A percentile compares a stretch with the other conserved stretches of the same genome.
phyloP scores from a whole-genome alignment of 2,888 invertebrate genomes.

The Tetramorium bicarinatum region DNA sequence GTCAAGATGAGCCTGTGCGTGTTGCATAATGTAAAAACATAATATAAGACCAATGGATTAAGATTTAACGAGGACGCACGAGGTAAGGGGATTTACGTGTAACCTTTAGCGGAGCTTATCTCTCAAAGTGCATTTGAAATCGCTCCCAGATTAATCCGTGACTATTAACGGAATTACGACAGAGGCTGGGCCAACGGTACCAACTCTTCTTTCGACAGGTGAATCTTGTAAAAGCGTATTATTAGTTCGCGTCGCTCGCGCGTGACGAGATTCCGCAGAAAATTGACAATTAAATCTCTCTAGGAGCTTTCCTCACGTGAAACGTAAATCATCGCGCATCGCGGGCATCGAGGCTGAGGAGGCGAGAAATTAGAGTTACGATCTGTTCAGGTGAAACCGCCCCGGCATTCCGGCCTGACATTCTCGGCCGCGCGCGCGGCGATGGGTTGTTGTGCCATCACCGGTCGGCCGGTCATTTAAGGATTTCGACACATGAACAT shows the following conservation, averaged over 20 bases:
- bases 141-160: constrained; percentile 28
- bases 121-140: constrained; percentile 61
- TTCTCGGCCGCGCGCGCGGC: constrained; percentile 63
- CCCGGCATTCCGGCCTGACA: constrained; percentile 66
- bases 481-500: constrained; percentile 67
- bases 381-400: constrained; percentile 61
- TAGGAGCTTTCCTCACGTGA: background rate
- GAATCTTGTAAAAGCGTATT: background rate
- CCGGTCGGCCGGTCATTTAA: constrained; percentile 12
- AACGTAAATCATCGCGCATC: background rate
- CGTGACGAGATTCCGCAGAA: background rate
- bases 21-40: constrained; percentile 48
- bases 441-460: constrained; percentile 34
- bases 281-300: background rate
- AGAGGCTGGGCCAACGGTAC: background rate
- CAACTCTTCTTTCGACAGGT: background rate
- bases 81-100: constrained; percentile 35
- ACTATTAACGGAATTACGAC: constrained; percentile 31
- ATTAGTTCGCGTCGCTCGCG: background rate
- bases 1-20: constrained; percentile 7
- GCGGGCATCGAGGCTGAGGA: background rate
- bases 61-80: constrained; percentile 44
- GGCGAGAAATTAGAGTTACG: constrained; percentile 15
- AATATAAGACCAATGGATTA: constrained; percentile 31
- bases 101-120: constrained; percentile 53